Evolutionary conservation across 2,113 vertebrate species (phyloP).

Genomic region (Ceratotherium simum): DNA sequence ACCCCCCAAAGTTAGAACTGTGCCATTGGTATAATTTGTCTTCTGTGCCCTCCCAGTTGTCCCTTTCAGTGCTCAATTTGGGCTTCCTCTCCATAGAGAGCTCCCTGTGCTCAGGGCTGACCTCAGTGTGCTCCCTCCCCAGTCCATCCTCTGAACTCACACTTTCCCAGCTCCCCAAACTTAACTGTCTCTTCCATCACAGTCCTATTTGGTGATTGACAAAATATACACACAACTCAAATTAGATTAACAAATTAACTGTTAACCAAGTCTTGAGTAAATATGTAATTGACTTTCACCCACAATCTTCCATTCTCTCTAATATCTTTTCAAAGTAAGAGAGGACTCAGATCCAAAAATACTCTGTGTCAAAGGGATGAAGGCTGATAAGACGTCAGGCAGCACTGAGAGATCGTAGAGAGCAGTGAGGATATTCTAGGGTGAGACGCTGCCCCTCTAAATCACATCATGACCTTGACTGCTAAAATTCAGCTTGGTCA

Average conservation of each 20-base stretch:
- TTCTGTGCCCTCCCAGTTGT: rapidly evolving
- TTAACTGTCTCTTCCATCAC: neutral
- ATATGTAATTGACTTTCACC: neutral
- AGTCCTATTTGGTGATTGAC: neutral
- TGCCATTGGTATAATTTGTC: rapidly evolving
- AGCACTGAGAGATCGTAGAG: neutral
- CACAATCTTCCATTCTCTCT: neutral
- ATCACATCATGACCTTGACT: neutral
- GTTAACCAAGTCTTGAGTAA: neutral
- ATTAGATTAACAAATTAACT: neutral
- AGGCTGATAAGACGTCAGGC: neutral
- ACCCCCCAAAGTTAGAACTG: rapidly evolving
- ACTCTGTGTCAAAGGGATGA: neutral
- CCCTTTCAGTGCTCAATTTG: rapidly evolving
- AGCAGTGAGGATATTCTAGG: neutral
- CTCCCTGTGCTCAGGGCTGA: neutral
- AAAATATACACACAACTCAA: neutral
- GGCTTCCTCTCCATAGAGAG: neutral
- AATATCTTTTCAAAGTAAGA: neutral
- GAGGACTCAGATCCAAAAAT: neutral
- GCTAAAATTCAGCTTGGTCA: neutral
- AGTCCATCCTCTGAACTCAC: neutral
- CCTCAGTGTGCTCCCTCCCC: neutral
- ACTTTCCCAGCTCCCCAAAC: neutral
- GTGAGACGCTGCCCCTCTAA: neutral